Evolutionary conservation across 2,888 invertebrate genomes (phyloP).

Genomic region (Lasioglossum villosulum): DNA sequence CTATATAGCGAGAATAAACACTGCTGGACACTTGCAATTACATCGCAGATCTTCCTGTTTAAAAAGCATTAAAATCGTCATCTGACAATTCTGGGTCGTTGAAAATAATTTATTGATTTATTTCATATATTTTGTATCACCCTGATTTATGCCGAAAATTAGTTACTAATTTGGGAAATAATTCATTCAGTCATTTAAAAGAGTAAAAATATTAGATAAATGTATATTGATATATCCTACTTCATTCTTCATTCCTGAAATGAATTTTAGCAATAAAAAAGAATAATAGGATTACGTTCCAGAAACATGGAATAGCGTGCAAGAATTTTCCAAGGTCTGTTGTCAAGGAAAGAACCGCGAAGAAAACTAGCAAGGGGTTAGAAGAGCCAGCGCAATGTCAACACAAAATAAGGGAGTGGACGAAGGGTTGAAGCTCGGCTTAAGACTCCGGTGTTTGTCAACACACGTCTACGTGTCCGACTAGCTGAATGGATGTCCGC

Average conservation of each 20-base stretch:
- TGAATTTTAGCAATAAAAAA: too few species aligned
- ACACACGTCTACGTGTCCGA: slow-evolving; percentile 42
- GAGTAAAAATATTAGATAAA: too few species aligned
- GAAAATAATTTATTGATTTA: neutral
- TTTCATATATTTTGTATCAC: too few species aligned
- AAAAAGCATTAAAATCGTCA: too few species aligned
- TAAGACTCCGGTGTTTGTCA: slow-evolving; percentile 52
- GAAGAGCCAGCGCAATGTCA: neutral
- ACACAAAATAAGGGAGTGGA: neutral
- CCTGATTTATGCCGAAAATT: neutral
- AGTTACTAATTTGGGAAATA: rapidly evolving
- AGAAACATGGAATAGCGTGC: too few species aligned
- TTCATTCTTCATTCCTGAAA: too few species aligned
- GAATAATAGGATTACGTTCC: too few species aligned
- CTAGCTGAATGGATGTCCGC: slow-evolving; percentile 44
- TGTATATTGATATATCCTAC: too few species aligned
- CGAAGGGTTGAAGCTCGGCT: neutral
- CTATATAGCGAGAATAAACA: neutral
- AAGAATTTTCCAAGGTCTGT: too few species aligned
- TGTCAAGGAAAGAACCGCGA: neutral
- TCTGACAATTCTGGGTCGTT: neutral
- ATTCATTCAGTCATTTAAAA: too few species aligned
- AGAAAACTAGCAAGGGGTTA: neutral
- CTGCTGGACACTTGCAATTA: neutral
- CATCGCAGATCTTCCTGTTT: neutral